These are phyloP conservation scores for Sebastes iracundus DNA, from an alignment of 2,797 vertebrate genomes.

Conservation along the genomic window DNA sequence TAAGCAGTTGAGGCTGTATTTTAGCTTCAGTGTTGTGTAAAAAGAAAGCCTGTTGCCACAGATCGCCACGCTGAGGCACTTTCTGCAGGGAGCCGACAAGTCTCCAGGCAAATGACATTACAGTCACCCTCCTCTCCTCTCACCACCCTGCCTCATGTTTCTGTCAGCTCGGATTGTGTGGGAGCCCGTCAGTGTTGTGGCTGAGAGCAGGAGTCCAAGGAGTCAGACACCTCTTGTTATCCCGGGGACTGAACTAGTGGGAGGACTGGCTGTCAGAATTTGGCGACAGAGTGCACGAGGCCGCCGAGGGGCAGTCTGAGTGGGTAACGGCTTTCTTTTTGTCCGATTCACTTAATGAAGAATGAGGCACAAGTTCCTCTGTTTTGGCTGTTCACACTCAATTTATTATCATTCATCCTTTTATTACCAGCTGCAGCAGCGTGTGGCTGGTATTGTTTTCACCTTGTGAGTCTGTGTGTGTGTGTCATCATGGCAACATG, in stretches of 20 bases:
- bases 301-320: not conserved
- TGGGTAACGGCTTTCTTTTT: slow-evolving; percentile 12
- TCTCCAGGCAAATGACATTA: slow-evolving; percentile 49
- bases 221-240: slow-evolving; percentile 54
- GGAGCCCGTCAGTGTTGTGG: slow-evolving; percentile 42
- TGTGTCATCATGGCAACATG: not conserved
- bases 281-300: not conserved
- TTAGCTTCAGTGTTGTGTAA: not conserved
- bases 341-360: not conserved
- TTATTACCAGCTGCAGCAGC: not conserved
- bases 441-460: not conserved
- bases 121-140: slow-evolving; percentile 13
- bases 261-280: slow-evolving; percentile 36
- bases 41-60: slow-evolving; percentile 1
- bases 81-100: slow-evolving; percentile 2
- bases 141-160: slow-evolving; percentile 49
- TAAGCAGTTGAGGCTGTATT: not conserved
- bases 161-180: slow-evolving; percentile 62
- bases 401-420: not conserved
- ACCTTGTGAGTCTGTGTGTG: not conserved
- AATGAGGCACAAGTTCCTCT: not conserved
- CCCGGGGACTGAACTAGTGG: slow-evolving; percentile 35
- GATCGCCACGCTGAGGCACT: not conserved
- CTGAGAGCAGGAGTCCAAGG: slow-evolving; percentile 33
- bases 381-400: not conserved